Evolutionary conservation across 1,140 invertebrate species (phyloP).

Genomic region (Trypoxylus dichotomus): DNA sequence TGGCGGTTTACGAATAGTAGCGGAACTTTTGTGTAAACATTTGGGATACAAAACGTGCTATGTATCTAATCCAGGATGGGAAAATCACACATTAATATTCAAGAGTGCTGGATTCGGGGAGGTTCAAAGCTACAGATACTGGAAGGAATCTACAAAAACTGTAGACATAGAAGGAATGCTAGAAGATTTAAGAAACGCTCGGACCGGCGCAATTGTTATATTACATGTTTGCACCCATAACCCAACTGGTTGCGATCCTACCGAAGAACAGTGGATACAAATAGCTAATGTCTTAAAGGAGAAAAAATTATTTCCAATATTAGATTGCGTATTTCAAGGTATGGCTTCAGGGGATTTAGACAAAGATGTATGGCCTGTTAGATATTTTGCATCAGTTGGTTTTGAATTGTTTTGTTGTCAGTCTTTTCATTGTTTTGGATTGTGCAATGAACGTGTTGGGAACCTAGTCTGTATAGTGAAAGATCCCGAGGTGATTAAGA

Average conservation of each 20-base stretch:
- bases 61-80: conserved; percentile 94
- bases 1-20: conserved; percentile 84
- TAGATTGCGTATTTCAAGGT: conserved; percentile 99
- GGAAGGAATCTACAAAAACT: conserved; percentile 74
- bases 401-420: conserved; percentile 89
- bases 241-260: conserved; percentile 95
- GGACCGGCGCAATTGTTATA: conserved; percentile 88
- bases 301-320: conserved; percentile 89
- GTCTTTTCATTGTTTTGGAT: conserved; percentile 96
- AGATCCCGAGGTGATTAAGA: conserved; percentile 4
- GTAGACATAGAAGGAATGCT: conserved; percentile 85
- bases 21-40: conserved; percentile 81
- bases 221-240: conserved; percentile 99
- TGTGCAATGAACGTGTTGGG: conserved; percentile 75
- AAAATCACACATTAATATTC: conserved; percentile 88
- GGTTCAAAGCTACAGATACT: conserved; percentile 88
- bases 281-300: conserved; percentile 77
- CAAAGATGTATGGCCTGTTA: conserved; percentile 83
- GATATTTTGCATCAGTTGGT: conserved; percentile 76
- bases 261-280: conserved; percentile 89
- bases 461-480: conserved; percentile 27
- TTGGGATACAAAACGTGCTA: conserved; percentile 81
- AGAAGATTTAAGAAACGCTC: conserved; percentile 67
- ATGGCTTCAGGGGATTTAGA: conserved; percentile 84
- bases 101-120: conserved; percentile 82